Evolutionary conservation across 2,113 vertebrate species (phyloP).

Genomic region (Acrocephalus arundinaceus): DNA sequence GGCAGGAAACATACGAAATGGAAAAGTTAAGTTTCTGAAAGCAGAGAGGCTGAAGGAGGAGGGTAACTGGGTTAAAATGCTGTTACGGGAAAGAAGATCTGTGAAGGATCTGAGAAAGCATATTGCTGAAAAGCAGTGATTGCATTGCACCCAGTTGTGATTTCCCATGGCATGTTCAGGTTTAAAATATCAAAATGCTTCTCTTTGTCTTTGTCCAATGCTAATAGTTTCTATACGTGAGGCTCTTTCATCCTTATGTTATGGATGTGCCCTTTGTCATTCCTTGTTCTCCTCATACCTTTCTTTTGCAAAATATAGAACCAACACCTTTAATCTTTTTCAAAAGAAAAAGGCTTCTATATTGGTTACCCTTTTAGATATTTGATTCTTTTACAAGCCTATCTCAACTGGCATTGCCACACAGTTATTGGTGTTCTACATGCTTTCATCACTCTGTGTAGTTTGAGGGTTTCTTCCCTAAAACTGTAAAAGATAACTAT

Average conservation of each 20-base stretch:
- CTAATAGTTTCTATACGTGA: neutral
- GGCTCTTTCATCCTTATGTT: neutral
- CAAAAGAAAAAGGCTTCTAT: neutral
- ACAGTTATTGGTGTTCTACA: neutral
- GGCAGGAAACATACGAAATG: neutral
- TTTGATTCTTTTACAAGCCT: neutral
- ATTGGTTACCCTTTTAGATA: neutral
- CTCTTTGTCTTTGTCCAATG: neutral
- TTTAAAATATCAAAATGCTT: neutral
- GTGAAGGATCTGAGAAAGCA: neutral
- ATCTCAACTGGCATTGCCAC: neutral
- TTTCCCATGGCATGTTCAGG: neutral
- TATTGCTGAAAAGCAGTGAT: neutral
- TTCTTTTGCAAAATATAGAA: neutral
- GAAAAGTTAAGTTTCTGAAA: neutral
- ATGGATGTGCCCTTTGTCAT: neutral
- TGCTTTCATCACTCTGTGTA: constrained; percentile 9
- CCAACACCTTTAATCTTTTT: neutral
- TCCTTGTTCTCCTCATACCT: neutral
- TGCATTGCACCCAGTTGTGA: neutral
- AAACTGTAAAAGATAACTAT: neutral
- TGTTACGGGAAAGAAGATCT: neutral
- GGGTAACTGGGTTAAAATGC: neutral
- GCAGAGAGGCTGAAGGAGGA: neutral
- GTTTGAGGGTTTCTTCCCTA: neutral